Conservation (phyloP, 2,113 vertebrate genomes). For the Galeopterus variegatus region DNA sequence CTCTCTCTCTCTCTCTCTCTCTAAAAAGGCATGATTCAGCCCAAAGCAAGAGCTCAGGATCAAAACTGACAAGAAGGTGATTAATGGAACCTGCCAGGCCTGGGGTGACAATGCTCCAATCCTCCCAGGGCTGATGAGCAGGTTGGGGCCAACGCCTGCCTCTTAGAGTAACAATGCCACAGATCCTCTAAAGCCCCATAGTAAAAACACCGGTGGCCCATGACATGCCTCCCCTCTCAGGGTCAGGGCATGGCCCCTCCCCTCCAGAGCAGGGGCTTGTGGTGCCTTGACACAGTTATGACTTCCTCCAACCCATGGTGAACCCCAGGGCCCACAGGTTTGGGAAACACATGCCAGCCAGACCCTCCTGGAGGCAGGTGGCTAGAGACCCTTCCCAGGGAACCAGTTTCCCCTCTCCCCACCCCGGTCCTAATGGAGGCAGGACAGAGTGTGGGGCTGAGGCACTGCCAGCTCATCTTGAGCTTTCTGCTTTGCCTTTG, state of each 20-base stretch:
- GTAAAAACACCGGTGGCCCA: not conserved
- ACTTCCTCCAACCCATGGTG: not conserved
- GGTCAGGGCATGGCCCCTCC: not conserved
- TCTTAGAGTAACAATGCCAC: constrained; percentile 55
- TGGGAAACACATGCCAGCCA: not conserved
- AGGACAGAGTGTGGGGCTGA: not conserved
- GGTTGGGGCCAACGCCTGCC: constrained; percentile 84
- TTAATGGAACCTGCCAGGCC: constrained; percentile 84
- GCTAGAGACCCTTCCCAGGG: not conserved
- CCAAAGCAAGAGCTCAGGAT: constrained; percentile 79
- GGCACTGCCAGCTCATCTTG: accelerated
- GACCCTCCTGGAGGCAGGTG: not conserved
- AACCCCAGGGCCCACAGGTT: not conserved
- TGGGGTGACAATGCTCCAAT: constrained; percentile 49
- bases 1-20: not conserved
- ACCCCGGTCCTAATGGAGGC: not conserved
- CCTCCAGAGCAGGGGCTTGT: not conserved
- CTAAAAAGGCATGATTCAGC: constrained; percentile 80
- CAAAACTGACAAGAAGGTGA: constrained; percentile 84
- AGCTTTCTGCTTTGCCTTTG: not conserved
- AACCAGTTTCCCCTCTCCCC: not conserved
- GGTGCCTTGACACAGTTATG: not conserved
- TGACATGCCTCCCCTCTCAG: not conserved
- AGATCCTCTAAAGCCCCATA: constrained; percentile 71
- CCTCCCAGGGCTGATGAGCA: constrained; percentile 75